phyloP scores from a whole-genome alignment of 2,888 invertebrate genomes.

The Acanthosepion pharaonis region DNA sequence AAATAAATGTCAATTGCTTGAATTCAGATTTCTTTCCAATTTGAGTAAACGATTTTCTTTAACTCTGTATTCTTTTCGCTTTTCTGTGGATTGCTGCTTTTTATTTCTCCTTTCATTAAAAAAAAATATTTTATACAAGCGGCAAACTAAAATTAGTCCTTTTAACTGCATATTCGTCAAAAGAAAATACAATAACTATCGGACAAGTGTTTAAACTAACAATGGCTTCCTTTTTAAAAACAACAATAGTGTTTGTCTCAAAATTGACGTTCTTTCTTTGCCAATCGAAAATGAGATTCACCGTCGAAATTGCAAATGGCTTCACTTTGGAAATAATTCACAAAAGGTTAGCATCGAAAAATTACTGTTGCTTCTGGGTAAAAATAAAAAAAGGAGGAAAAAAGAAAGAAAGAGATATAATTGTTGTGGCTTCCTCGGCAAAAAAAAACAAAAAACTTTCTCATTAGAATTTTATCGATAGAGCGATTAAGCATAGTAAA shows the following conservation, averaged over 20 bases:
- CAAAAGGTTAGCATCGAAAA: neutral
- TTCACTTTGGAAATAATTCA: neutral
- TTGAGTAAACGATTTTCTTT: neutral
- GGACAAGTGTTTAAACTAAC: neutral
- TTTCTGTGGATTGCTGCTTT: neutral
- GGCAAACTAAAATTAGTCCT: constrained; percentile 22
- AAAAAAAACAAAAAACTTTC: too few relatives aligned
- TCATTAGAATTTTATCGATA: too few relatives aligned
- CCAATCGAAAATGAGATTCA: neutral
- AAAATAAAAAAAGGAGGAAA: neutral
- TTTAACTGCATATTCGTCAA: neutral
- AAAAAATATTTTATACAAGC: neutral
- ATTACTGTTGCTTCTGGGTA: constrained; percentile 9
- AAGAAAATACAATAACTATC: neutral
- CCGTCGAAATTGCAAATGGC: constrained; percentile 6
- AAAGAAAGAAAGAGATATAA: neutral
- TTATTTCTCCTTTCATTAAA: neutral
- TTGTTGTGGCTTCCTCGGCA: too few relatives aligned
- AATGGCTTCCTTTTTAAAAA: neutral
- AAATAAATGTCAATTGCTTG: too few relatives aligned
- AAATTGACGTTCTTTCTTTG: neutral
- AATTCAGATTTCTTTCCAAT: neutral
- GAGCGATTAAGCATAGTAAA: too few relatives aligned
- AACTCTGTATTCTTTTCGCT: neutral
- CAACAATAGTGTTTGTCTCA: constrained; percentile 8